phyloP scores from a whole-genome alignment of 2,888 invertebrate genomes.

The Perizoma flavofasciatum region DNA sequence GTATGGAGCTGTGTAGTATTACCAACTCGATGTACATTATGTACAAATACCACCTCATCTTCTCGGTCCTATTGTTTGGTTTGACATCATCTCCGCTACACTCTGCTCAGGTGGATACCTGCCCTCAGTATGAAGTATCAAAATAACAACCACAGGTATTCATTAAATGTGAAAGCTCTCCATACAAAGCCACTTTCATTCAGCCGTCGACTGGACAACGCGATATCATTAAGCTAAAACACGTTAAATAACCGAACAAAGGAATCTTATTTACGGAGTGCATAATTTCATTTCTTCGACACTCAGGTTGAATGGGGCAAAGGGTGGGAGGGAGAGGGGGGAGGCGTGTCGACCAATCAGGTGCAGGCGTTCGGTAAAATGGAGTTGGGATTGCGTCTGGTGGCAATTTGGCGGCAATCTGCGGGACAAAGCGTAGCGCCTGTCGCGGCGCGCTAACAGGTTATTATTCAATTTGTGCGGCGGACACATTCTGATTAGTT shows the following conservation, averaged over 20 bases:
- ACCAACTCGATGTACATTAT: no score
- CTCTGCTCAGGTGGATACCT: not conserved
- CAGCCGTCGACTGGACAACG: constrained; percentile 26
- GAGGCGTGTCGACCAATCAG: constrained; percentile 78
- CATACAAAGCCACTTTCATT: constrained; percentile 23
- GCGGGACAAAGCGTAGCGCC: constrained; percentile 70
- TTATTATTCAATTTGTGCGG: constrained; percentile 79
- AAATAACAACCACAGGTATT: constrained; percentile 4
- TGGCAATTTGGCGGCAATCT: constrained; percentile 80
- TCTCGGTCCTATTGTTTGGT: no score
- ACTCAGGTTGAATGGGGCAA: constrained; percentile 30
- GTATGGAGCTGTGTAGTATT: no score
- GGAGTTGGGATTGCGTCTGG: constrained; percentile 72
- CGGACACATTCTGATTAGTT: constrained; percentile 76
- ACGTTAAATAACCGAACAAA: constrained; percentile 65
- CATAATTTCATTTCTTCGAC: constrained; percentile 76
- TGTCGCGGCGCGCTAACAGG: constrained; percentile 65
- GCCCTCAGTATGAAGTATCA: not conserved
- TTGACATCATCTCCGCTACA: no score
- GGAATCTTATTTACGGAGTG: constrained; percentile 73
- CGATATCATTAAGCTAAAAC: constrained; percentile 51
- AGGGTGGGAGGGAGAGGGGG: constrained; percentile 38
- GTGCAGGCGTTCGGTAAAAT: constrained; percentile 73
- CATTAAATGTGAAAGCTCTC: constrained; percentile 5
- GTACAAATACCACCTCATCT: no score